phyloP scores from a whole-genome alignment of 2,888 invertebrate species.

The Epinotia bilunana region DNA sequence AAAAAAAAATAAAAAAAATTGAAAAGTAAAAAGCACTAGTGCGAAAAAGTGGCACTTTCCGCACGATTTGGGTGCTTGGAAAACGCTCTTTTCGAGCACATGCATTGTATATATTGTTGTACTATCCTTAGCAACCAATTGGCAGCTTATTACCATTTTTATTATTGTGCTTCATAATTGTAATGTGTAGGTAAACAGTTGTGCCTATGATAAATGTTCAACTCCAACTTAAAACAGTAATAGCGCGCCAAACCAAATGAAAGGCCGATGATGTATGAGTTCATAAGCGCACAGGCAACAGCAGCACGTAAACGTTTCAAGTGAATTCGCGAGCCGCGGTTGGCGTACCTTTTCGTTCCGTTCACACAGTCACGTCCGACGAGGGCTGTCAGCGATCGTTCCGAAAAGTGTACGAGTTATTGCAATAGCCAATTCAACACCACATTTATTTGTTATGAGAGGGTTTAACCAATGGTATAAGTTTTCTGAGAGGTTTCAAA shows the following conservation, averaged over 20 bases:
- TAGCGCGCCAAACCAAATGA: background rate
- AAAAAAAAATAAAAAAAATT: too few species aligned
- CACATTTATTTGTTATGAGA: background rate
- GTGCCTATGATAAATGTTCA: background rate
- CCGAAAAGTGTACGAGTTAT: constrained; percentile 2
- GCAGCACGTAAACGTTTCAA: constrained; percentile 24
- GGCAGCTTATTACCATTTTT: background rate
- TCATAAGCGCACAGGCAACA: constrained; percentile 15
- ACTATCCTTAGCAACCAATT: background rate
- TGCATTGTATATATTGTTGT: background rate
- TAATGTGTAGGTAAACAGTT: background rate
- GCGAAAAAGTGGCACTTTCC: too few species aligned
- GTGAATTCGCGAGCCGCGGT: constrained; percentile 23
- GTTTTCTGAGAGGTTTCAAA: background rate
- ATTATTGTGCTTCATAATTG: background rate
- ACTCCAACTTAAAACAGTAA: background rate
- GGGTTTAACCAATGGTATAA: background rate
- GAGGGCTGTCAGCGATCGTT: constrained; percentile 18
- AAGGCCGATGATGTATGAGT: constrained; percentile 25
- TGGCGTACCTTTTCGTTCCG: constrained; percentile 19
- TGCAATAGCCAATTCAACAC: background rate
- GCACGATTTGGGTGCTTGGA: too few species aligned
- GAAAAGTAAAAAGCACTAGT: too few species aligned
- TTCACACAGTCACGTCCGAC: constrained; percentile 10
- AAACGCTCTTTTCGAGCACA: too few species aligned